Base-by-base conservation (phyloP, 2,888 invertebrate species). In the Meganola albula region DNA sequence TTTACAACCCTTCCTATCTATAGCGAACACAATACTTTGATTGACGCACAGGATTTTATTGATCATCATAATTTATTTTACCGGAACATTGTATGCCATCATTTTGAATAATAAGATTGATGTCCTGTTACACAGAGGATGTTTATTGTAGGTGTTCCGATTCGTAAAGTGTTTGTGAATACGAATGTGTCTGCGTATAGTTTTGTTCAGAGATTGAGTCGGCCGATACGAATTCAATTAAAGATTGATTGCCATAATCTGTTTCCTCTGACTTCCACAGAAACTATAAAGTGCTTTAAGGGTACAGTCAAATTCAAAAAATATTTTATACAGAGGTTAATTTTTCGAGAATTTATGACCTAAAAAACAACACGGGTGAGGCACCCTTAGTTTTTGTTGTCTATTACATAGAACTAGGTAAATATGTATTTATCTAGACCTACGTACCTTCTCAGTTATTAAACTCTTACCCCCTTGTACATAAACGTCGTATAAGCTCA, bases 181-280 rank as follows among this genome's bases (percentile, higher is more conserved):
- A 36, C 31, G 28, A 37, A 40, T 35, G 31, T 30, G 20, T 40
- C 48, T 46, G 38, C 36, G 50, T 50, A 40, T 34, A 29, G 34
- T 58, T 61, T 56, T 57, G 58, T 60, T 65, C 63, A 53, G 48
- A 61, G 64, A 64, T 66, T 56, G 68, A 74, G 62, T 55, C 60
- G 57, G 54, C n/a, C 59, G 63, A 70, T 67, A 67, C 58, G 61
- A 60, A 64, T 69, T 72, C 71, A 72, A 75, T 74, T 68, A 72
- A 72, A 74, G 74, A 74, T 74, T 75, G 71, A 76, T 75, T 60
- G 61, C 70, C 39, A 47, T 55, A 55, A 63, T 71, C 63, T 60
- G 53, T 58, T 63, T 58, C 38, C 51, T 46, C 47, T 52, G 46
- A 37, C 44, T 43, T 47, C 54, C 34, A 43, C n/a, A n/a, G n/a